Conservation (phyloP, 2,113 vertebrate species). For the Chaenocephalus aceratus region DNA sequence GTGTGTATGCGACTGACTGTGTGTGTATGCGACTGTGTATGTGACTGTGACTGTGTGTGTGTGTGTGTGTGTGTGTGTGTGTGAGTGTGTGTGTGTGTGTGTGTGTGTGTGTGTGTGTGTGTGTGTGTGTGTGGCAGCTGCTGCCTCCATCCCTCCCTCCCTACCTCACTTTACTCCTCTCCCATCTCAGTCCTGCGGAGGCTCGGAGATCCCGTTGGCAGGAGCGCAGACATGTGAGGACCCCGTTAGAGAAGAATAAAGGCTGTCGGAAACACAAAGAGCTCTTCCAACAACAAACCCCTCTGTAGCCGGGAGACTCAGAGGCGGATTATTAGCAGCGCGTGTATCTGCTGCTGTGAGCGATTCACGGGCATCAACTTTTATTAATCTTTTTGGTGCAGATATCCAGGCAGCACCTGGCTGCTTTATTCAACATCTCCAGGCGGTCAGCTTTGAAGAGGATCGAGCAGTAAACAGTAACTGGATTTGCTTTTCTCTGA, state of each 20-base stretch:
- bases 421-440: constrained; percentile 9
- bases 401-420: constrained; percentile 24
- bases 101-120: background rate
- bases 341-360: background rate
- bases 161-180: constrained; percentile 32
- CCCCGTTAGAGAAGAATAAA: constrained; percentile 9
- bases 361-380: constrained; percentile 52
- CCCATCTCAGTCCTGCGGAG: constrained; percentile 45
- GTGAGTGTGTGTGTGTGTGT: background rate
- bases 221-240: constrained; percentile 44
- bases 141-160: constrained; percentile 15
- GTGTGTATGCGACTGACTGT: background rate
- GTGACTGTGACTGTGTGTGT: background rate
- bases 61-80: background rate
- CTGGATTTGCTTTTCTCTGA: background rate
- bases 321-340: constrained; percentile 7
- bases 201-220: constrained; percentile 29
- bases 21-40: no score
- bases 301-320: background rate
- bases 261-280: constrained; percentile 20
- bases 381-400: background rate
- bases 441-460: constrained; percentile 13
- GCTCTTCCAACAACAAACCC: constrained; percentile 2
- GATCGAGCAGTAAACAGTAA: constrained; percentile 36
- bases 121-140: constrained; percentile 5